These are phyloP conservation scores for Danio jaintianensis DNA, from an alignment of 2,797 vertebrate species.

Conservation along the genomic window DNA sequence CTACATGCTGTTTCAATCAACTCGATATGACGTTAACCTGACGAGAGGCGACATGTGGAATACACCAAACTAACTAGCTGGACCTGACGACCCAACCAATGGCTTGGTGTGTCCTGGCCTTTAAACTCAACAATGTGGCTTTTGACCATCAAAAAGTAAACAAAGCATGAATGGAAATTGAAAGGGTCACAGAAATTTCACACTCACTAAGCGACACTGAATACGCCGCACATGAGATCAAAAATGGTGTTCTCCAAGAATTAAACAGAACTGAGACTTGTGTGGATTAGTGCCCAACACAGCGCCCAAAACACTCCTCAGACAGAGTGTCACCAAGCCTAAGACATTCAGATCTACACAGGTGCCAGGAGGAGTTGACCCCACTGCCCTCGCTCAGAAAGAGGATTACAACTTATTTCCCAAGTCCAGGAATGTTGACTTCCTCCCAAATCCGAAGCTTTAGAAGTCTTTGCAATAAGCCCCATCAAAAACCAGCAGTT, in stretches of 20 bases:
- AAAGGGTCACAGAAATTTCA: not conserved
- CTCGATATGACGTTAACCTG: too few species aligned
- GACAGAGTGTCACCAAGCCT: conserved; percentile 35
- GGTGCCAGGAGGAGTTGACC: conserved; percentile 30
- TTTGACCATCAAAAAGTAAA: not conserved
- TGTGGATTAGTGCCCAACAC: not conserved
- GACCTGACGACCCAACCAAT: too few species aligned
- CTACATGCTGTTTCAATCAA: too few species aligned
- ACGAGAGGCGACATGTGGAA: too few species aligned
- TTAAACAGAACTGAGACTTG: conserved; percentile 1
- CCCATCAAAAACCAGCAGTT: not conserved
- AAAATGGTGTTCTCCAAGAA: not conserved
- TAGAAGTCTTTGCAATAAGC: conserved; percentile 7
- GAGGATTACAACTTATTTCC: conserved; percentile 38
- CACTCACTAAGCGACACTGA: not conserved
- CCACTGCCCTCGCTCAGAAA: not conserved
- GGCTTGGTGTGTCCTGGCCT: not conserved
- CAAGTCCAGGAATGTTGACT: conserved; percentile 20
- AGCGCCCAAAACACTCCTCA: not conserved
- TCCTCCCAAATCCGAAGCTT: conserved; percentile 5
- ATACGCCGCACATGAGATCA: not conserved
- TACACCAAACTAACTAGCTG: too few species aligned
- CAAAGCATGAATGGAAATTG: too few species aligned
- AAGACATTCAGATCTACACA: conserved; percentile 31
- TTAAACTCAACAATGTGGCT: not conserved